Evolutionary conservation across 2,888 invertebrate genomes (phyloP), one percentile per base, ranked within the genome.

Genomic region (Agriopis aurantiaria): DNA sequence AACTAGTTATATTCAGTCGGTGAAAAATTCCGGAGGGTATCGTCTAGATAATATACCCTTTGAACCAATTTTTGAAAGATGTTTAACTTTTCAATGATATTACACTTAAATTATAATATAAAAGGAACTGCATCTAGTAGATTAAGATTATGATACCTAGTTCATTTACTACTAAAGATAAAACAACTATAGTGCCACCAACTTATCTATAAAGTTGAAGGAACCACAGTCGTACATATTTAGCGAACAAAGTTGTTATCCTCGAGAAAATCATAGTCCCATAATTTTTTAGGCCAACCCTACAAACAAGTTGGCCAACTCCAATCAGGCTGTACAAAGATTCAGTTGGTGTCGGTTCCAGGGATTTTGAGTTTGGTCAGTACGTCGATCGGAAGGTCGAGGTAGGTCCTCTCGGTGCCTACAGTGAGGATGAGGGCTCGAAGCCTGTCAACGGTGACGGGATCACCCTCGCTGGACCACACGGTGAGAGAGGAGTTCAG

Each of bases 321-420:
- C 14, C 10, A 45, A 11, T 10, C 6, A 33, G 33, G 23, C 45
- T 33, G 33, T 33, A 23, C 11, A 12, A n/a, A 57, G 52, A 14
- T 60, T 68, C 58, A 77, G 40, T 82, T 73, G 48, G 85, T 83
- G 55, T 82, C 82, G 45, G 89, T 83, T 6, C 91, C 87, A 7
- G 92, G 92, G 49, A 96, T 87, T 75, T 92, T 89, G 33, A 96
- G 87, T 72, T 94, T 85, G 6, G 89, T 88, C 5, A 92, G 92
- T 5, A 97, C 83, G 14, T 95, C 95, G 3, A 95, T 90, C 0
- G 98, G 98, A 3, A 98, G 96, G 87, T 98, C 98, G 73, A 98
- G 88, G 87, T 96, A 98, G 3, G 97, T 96, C 73, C 95, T 95
- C 73, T 96, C 93, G 6, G 96, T 82, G 0, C 97, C 97, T 33